A percentile compares a stretch with the other conserved stretches of the same genome.
These are phyloP conservation scores for Rapana venosa DNA, from an alignment of 2,888 invertebrate species.

Conservation along the genomic window DNA sequence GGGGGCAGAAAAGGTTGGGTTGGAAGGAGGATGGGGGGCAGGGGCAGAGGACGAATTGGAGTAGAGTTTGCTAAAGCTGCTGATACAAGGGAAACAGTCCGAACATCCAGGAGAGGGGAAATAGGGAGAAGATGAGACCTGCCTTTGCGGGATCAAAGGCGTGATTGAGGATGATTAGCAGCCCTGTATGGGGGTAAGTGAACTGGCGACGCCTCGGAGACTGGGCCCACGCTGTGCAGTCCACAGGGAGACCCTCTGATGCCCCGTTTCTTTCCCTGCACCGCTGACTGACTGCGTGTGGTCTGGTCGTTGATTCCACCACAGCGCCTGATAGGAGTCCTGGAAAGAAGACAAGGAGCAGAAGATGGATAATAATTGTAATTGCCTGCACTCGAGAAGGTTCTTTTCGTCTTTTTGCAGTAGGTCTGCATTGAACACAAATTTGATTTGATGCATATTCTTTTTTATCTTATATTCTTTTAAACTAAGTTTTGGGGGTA, in stretches of 20 bases:
- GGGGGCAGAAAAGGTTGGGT: background rate
- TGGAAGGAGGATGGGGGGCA: background rate
- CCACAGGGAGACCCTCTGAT: background rate
- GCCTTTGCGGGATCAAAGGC: background rate
- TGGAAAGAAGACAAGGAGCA: too few relatives aligned
- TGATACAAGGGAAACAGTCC: background rate
- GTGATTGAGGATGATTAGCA: background rate
- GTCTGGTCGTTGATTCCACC: background rate
- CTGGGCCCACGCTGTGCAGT: background rate
- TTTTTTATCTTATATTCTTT: too few relatives aligned
- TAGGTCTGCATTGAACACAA: too few relatives aligned
- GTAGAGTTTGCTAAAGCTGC: background rate
- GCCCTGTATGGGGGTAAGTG: background rate
- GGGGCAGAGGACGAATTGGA: background rate
- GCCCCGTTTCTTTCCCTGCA: background rate
- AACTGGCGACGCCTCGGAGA: background rate
- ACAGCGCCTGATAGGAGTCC: too few relatives aligned
- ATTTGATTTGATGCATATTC: too few relatives aligned
- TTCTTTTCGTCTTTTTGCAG: too few relatives aligned
- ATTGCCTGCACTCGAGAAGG: too few relatives aligned
- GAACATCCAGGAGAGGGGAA: background rate
- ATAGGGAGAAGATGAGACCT: background rate
- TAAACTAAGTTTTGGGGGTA: too few relatives aligned
- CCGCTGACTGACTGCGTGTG: background rate
- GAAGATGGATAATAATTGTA: too few relatives aligned